Base-by-base conservation (phyloP, 2,888 invertebrate species). In the Yponomeuta plumbellus region DNA sequence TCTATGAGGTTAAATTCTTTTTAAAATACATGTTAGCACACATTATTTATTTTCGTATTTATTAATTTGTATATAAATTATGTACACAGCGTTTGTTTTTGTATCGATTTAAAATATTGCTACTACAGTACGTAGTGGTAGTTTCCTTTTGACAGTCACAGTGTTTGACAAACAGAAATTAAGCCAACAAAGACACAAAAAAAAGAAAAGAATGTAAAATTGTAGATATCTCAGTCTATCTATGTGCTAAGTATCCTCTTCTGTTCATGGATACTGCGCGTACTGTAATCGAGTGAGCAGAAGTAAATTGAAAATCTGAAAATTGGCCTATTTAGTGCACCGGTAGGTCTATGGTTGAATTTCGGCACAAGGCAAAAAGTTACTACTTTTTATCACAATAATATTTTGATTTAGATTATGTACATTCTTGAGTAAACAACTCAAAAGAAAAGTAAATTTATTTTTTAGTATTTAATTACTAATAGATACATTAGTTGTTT, bases 21-120 rank as follows among this genome's bases (percentile, higher is more conserved):
- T 61, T 61, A 61, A 61, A 10, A 23, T 22, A 23, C 20, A 22
- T 26, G 44, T 61, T 61, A 61, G 22, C n/a, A 61, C 61, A 23
- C 20, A 22, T 61, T 58, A 58, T 58, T 61, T 61, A 61, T 22
- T 17, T 61, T 61, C 61, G 17, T 61, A 23, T 61, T 23, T 61
- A 61, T 61, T 61, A 11, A 13, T 61, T 23, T 61, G 26, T 26
- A 61, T 22, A 61, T 26, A 22, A 61, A 26, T 23, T 61, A 61
- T 61, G 34, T 34, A 34, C 34, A 61, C 61, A 61, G 61, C 11
- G 44, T 52, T 52, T 17, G 44, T 52, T 52, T 52, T 52, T 52
- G 13, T 52, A 52, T 52, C 17, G 44, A 52, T 52, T 13, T 8
- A 34, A 34, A 34, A 34, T 34, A 34, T 34, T 34, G 34, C 34